Conservation (phyloP, 2,888 invertebrate species). For the Diarsia rubi region DNA sequence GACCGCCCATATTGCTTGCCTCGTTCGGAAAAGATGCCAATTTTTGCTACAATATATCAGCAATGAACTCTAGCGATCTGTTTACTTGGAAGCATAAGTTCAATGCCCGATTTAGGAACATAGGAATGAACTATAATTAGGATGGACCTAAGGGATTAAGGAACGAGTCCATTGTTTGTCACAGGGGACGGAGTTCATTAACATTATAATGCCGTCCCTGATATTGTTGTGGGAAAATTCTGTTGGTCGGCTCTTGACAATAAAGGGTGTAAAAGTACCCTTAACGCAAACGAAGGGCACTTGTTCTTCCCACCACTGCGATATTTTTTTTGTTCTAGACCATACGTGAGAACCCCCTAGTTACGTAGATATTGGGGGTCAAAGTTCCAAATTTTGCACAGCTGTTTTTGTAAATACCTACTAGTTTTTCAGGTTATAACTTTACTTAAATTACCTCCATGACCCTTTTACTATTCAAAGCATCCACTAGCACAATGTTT, state of each 20-base stretch:
- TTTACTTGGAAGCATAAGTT: conserved; percentile 27
- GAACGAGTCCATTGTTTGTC: neutral
- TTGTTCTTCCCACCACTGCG: too few relatives aligned
- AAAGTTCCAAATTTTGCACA: too few relatives aligned
- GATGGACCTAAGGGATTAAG: conserved; percentile 24
- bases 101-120: conserved; percentile 17
- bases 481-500: too few relatives aligned
- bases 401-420: too few relatives aligned
- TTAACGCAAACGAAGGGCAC: too few relatives aligned
- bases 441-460: too few relatives aligned
- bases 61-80: conserved; percentile 15
- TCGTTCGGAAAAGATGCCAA: conserved; percentile 7
- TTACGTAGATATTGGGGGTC: too few relatives aligned
- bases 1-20: neutral
- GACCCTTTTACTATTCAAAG: too few relatives aligned
- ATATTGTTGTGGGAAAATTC: neutral
- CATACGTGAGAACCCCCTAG: too few relatives aligned
- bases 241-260: neutral
- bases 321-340: too few relatives aligned
- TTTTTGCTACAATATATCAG: conserved; percentile 4
- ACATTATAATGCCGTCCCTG: conserved; percentile 16
- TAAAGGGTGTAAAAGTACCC: too few relatives aligned
- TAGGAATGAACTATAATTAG: conserved; percentile 18
- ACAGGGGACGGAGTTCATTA: conserved; percentile 19
- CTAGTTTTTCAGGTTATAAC: too few relatives aligned